Evolutionary conservation across 2,888 invertebrate genomes (phyloP), one percentile per base, ranked within the genome.

Genomic region (Chaetoderma sp.): DNA sequence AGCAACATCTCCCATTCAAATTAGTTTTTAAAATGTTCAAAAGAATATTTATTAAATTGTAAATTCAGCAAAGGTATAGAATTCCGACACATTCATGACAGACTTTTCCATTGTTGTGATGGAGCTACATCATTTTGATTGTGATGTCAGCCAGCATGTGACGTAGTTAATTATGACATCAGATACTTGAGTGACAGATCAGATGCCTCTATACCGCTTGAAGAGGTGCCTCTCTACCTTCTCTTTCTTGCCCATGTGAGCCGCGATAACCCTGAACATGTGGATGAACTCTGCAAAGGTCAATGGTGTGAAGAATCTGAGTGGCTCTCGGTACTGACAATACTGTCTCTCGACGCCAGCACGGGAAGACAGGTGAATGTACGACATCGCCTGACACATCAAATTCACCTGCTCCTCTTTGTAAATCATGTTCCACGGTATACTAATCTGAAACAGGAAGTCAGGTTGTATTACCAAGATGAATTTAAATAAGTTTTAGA

Each of bases 271-370:
- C 60, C 78, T 76, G 77, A 84, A 84, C 45, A 84, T 63, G 62
- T 83, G 82, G 2, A 82, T 79, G 72, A 84, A 82, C 71, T 84
- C 84, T 71, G 78, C 75, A 72, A 79, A 83, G 16, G 83, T 84
- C 44, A 80, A 72, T 8, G 84, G 83, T 18, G 83, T 80, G 72
- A 77, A 82, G 63, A 82, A 80, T 55, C 78, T 69, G 21, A 82
- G 74, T 32, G 79, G 78, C 60, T 77, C 75, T 63, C 67, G 76
- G 76, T 82, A 77, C 71, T 83, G 82, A 57, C 80, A 78, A 64
- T 77, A 79, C 63, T 80, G 83, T 50, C 80, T 69, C 67, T 81
- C 81, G 5, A 82, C 66, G 0, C 82, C 81, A 10, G 70, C 68
- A 63, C 77, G 77, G 27, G 82, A 73, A 8, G 83, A 81, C 63